A percentile compares a stretch with the other conserved stretches of the same genome.
Conservation (phyloP, 2,888 invertebrate genomes). For the Gandaritis pyraliata region DNA sequence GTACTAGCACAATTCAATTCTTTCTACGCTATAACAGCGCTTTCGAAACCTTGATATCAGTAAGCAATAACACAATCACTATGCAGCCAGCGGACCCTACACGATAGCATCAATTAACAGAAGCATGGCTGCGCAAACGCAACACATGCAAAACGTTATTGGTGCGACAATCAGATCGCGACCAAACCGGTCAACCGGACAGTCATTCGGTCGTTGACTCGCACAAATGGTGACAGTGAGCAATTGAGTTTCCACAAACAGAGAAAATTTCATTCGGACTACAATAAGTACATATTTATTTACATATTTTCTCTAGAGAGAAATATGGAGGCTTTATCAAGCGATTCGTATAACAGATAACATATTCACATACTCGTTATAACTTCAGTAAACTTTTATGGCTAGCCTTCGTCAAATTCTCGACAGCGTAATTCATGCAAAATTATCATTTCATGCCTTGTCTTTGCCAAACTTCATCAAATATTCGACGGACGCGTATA, state of each 20-base stretch:
- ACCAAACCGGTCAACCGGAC: constrained; percentile 76
- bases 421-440: constrained; percentile 27
- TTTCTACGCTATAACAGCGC: constrained; percentile 9
- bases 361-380: constrained; percentile 26
- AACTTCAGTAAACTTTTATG: constrained; percentile 25
- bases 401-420: constrained; percentile 31
- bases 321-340: constrained; percentile 3
- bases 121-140: constrained; percentile 68
- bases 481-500: constrained; percentile 46
- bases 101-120: constrained; percentile 65
- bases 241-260: constrained; percentile 41
- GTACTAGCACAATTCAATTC: background rate
- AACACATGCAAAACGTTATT: constrained; percentile 80
- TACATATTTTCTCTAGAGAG: background rate
- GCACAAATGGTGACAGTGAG: constrained; percentile 55
- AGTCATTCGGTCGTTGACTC: constrained; percentile 71
- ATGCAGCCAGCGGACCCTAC: constrained; percentile 52
- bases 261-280: constrained; percentile 12
- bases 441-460: constrained; percentile 45
- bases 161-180: constrained; percentile 80
- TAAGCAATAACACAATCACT: constrained; percentile 38
- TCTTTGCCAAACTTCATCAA: constrained; percentile 43
- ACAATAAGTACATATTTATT: background rate
- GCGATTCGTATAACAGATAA: constrained; percentile 2
- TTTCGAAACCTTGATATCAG: constrained; percentile 28